Percentiles rank a stretch among this genome's conserved stretches.
Evolutionary conservation across 2,113 vertebrate genomes (phyloP).

Genomic region (Leucoraja erinaceus): DNA sequence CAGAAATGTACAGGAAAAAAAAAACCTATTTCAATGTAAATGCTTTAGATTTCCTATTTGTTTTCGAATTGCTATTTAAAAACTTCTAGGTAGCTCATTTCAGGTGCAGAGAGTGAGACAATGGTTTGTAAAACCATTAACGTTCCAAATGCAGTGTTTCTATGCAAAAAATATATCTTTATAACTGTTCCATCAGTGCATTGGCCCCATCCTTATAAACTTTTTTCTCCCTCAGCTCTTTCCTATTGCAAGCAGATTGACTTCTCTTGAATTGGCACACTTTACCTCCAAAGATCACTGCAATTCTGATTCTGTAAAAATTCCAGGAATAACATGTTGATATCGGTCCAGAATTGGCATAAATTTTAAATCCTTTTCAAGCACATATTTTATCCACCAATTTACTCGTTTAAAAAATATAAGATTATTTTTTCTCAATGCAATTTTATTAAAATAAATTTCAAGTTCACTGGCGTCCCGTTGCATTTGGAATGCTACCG

Average conservation of each 20-base stretch:
- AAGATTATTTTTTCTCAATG: background rate
- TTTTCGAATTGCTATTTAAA: background rate
- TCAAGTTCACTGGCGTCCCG: background rate
- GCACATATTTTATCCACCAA: background rate
- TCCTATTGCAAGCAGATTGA: background rate
- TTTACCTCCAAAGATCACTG: background rate
- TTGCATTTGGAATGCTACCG: background rate
- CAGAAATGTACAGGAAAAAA: background rate
- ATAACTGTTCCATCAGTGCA: background rate
- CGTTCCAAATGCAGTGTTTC: background rate
- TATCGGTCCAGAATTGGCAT: background rate
- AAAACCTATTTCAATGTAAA: background rate
- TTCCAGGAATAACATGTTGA: background rate
- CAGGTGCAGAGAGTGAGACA: background rate
- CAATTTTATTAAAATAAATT: constrained; percentile 8
- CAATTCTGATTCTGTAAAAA: background rate
- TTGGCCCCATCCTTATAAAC: background rate
- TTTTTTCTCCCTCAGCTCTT: background rate
- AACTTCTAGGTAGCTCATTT: constrained; percentile 6
- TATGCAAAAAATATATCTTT: constrained; percentile 15
- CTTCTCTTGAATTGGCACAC: background rate
- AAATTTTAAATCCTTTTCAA: background rate
- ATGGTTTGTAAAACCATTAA: background rate
- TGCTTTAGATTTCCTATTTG: background rate
- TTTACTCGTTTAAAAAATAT: background rate